These are phyloP conservation scores for Gibbula magus DNA, from an alignment of 2,888 invertebrate species.

Conservation along the genomic window DNA sequence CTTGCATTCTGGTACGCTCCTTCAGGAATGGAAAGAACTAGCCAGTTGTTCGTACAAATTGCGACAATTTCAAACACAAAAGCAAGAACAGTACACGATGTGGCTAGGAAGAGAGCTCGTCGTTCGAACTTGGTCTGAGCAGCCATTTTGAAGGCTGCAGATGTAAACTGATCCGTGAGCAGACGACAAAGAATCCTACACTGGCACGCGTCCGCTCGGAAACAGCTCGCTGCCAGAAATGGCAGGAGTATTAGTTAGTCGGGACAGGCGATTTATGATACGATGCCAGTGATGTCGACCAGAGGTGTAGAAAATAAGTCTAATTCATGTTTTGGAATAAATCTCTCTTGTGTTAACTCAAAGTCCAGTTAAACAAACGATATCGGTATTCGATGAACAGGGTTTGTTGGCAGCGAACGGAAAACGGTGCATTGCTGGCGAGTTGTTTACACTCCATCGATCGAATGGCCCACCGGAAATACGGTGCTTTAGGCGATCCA, in stretches of 20 bases:
- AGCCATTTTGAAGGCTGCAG: constrained; percentile 14
- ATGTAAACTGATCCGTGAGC: constrained; percentile 9
- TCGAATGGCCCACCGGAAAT: not conserved
- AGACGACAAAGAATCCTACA: constrained; percentile 18
- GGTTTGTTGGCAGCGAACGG: not conserved
- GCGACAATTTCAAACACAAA: constrained; percentile 43
- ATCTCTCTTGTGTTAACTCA: not conserved
- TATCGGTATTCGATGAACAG: not conserved
- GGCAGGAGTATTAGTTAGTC: not conserved
- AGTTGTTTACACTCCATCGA: not conserved
- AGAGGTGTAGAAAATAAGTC: not conserved
- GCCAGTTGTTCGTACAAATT: constrained; percentile 44
- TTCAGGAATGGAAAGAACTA: constrained; percentile 31
- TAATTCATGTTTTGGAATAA: not conserved
- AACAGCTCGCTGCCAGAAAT: not conserved
- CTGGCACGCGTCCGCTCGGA: not conserved
- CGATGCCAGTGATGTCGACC: not conserved
- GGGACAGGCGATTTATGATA: not conserved
- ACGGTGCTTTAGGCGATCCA: not conserved
- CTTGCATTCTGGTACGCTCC: constrained; percentile 46
- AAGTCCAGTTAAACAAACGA: not conserved
- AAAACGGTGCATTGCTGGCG: not conserved
- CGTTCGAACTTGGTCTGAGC: constrained; percentile 31
- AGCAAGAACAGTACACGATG: constrained; percentile 37
- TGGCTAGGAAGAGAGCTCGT: constrained; percentile 33